phyloP scores from a whole-genome alignment of 2,888 invertebrate species.

The Drosophila infuscata region DNA sequence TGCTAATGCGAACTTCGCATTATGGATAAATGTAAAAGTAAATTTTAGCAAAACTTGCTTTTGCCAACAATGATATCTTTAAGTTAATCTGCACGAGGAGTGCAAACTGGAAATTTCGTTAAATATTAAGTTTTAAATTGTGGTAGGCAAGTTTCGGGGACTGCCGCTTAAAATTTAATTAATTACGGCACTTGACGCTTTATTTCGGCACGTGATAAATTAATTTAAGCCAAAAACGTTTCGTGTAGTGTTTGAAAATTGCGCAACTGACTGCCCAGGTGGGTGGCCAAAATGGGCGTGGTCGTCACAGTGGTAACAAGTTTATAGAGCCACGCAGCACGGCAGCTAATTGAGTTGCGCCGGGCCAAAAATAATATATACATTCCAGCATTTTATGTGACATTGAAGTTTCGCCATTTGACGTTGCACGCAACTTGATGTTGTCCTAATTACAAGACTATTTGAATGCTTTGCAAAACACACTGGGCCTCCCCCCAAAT shows the following conservation, averaged over 20 bases:
- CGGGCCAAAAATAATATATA: constrained; percentile 44
- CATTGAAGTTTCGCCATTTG: constrained; percentile 41
- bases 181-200: constrained; percentile 62
- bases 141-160: constrained; percentile 35
- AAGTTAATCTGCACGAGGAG: constrained; percentile 10
- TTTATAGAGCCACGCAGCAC: constrained; percentile 53
- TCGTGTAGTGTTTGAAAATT: constrained; percentile 60
- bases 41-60: not conserved
- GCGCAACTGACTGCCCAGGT: constrained; percentile 13
- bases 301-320: constrained; percentile 38
- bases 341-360: constrained; percentile 68
- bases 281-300: constrained; percentile 42
- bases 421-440: constrained; percentile 55
- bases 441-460: constrained; percentile 45
- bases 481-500: constrained; percentile 19
- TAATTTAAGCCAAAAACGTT: constrained; percentile 64
- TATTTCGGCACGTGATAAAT: constrained; percentile 77
- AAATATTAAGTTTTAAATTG: constrained; percentile 39
- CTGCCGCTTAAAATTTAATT: constrained; percentile 63
- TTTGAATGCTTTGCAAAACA: constrained; percentile 44
- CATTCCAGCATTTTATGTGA: constrained; percentile 47
- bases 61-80: constrained; percentile 12
- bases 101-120: constrained; percentile 11
- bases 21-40: not conserved
- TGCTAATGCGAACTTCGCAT: not conserved